Conservation (phyloP, 2,888 invertebrate species). For the Anaspis maculata region DNA sequence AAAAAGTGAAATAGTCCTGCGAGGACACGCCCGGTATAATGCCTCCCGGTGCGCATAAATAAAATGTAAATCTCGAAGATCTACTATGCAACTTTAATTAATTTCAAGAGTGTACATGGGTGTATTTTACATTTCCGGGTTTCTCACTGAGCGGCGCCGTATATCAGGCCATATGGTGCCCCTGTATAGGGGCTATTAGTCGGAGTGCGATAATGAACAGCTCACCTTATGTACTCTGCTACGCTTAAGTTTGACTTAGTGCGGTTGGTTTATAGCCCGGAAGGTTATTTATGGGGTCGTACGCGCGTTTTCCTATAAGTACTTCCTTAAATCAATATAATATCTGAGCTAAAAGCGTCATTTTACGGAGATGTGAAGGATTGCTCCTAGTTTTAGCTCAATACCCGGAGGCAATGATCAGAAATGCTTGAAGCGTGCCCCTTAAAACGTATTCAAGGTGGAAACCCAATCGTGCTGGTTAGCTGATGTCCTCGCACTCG, state of each 20-base stretch:
- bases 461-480: too few relatives aligned
- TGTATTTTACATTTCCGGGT: conserved; percentile 17
- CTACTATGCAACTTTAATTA: conserved; percentile 19
- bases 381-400: too few relatives aligned
- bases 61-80: conserved; percentile 2
- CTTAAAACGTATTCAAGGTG: too few relatives aligned
- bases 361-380: too few relatives aligned
- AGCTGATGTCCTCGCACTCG: too few relatives aligned
- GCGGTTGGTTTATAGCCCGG: conserved; percentile 20
- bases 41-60: not conserved
- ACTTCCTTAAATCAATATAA: conserved; percentile 9
- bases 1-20: too few relatives aligned
- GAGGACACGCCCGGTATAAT: not conserved
- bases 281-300: conserved; percentile 2
- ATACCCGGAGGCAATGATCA: too few relatives aligned
- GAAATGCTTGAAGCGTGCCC: too few relatives aligned
- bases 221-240: conserved; percentile 25
- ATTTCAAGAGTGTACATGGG: conserved; percentile 14
- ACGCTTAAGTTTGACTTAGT: conserved; percentile 25
- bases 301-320: conserved; percentile 14
- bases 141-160: conserved; percentile 15
- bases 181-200: conserved; percentile 22
- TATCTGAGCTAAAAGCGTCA: too few relatives aligned
- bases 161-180: conserved; percentile 22
- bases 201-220: conserved; percentile 28